A percentile compares a stretch with the other conserved stretches of the same genome.
Conservation (phyloP, 2,888 invertebrate species). For the Himalopsyche japonica region DNA sequence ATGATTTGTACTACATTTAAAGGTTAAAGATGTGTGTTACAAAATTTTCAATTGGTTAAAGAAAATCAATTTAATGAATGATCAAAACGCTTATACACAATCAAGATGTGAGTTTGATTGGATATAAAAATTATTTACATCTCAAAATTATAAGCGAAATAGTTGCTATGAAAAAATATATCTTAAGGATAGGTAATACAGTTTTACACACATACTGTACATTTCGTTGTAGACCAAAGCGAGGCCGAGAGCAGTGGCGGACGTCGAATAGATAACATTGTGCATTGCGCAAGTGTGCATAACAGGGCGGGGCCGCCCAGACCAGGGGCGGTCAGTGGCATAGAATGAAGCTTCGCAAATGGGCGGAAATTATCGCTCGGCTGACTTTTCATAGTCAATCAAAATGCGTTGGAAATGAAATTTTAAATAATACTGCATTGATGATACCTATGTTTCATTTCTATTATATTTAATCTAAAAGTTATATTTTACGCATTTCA, state of each 20-base stretch:
- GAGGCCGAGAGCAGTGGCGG: constrained; percentile 1
- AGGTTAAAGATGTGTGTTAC: no score
- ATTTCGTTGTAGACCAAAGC: neutral
- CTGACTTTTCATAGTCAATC: neutral
- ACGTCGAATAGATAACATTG: neutral
- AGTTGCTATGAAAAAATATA: neutral
- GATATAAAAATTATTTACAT: no score
- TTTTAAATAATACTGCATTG: neutral
- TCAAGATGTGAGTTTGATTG: no score
- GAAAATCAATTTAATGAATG: no score
- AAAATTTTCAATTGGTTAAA: no score
- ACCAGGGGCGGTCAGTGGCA: neutral
- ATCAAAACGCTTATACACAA: no score
- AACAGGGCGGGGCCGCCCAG: neutral
- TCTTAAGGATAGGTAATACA: neutral
- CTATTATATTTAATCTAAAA: no score
- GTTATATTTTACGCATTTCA: no score
- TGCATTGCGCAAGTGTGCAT: constrained; percentile 1
- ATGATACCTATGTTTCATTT: neutral
- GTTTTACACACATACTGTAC: neutral
- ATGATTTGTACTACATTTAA: no score
- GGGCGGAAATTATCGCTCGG: neutral
- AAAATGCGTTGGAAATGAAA: neutral
- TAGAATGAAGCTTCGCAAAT: neutral
- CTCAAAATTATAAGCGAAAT: no score